Evolutionary conservation across 2,797 vertebrate species (phyloP).

Genomic region (Poecilia wingei): DNA sequence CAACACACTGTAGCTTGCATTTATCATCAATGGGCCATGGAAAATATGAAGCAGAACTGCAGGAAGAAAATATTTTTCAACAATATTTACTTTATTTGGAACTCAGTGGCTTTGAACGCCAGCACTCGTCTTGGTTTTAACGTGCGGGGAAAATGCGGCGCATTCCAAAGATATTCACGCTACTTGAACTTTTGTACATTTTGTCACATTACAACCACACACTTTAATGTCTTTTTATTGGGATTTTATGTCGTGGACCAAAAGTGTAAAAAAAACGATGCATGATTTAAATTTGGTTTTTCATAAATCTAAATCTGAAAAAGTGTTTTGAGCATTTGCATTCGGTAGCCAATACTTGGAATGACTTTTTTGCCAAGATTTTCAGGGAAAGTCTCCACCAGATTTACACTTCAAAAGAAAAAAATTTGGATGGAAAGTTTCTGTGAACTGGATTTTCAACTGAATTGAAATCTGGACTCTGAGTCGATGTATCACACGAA

Average conservation of each 20-base stretch:
- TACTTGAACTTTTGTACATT: neutral
- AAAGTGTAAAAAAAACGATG: neutral
- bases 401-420: neutral
- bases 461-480: neutral
- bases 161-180: neutral
- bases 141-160: neutral
- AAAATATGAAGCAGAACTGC: constrained; percentile 3
- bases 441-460: neutral
- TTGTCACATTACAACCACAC: neutral
- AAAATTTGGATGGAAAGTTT: neutral
- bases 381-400: neutral
- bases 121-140: neutral
- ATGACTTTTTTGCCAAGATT: neutral
- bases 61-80: neutral
- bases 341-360: neutral
- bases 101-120: neutral
- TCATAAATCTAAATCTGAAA: neutral
- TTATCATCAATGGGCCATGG: neutral
- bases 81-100: neutral
- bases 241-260: neutral
- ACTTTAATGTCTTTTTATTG: neutral
- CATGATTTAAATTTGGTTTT: neutral
- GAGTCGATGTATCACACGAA: neutral
- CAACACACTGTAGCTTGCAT: neutral
- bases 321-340: neutral